phyloP scores from a whole-genome alignment of 2,888 invertebrate species.

The Drosophila monieri region DNA sequence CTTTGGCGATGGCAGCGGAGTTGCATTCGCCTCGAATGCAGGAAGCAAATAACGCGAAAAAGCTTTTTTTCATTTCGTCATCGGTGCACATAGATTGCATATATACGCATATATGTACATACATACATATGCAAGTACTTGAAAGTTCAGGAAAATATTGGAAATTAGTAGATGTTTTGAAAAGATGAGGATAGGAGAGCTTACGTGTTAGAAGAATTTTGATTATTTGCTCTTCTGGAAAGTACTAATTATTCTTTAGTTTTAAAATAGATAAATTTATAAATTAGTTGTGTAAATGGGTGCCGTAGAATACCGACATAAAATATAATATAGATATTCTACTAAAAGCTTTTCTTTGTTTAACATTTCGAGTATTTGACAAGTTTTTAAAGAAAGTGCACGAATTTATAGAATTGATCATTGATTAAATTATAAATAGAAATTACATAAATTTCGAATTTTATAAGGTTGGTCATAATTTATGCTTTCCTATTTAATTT shows the following conservation, averaged over 20 bases:
- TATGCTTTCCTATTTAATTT: background rate
- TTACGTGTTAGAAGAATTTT: background rate
- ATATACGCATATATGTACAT: constrained; percentile 17
- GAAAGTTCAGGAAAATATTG: constrained; percentile 55
- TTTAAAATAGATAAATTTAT: constrained; percentile 8
- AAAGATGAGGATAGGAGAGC: constrained; percentile 6
- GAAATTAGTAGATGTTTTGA: background rate
- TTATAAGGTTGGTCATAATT: background rate
- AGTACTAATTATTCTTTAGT: background rate
- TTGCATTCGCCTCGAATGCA: constrained; percentile 58
- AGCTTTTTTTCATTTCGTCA: constrained; percentile 71
- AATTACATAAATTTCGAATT: background rate
- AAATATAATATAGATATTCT: constrained; percentile 12
- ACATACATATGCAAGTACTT: constrained; percentile 13
- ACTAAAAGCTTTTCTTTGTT: constrained; percentile 40
- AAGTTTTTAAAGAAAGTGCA: constrained; percentile 17
- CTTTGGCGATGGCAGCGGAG: constrained; percentile 35
- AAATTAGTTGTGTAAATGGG: constrained; percentile 2
- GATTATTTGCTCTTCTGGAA: too few species aligned
- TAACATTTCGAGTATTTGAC: constrained; percentile 32
- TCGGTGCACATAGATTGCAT: constrained; percentile 36
- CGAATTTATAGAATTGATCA: background rate
- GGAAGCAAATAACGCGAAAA: constrained; percentile 57
- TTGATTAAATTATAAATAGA: background rate
- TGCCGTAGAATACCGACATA: background rate